A percentile compares a stretch with the other conserved stretches of the same genome.
Evolutionary conservation across 2,113 vertebrate genomes (phyloP).

Genomic region (Cyprinodon brontotheroides): DNA sequence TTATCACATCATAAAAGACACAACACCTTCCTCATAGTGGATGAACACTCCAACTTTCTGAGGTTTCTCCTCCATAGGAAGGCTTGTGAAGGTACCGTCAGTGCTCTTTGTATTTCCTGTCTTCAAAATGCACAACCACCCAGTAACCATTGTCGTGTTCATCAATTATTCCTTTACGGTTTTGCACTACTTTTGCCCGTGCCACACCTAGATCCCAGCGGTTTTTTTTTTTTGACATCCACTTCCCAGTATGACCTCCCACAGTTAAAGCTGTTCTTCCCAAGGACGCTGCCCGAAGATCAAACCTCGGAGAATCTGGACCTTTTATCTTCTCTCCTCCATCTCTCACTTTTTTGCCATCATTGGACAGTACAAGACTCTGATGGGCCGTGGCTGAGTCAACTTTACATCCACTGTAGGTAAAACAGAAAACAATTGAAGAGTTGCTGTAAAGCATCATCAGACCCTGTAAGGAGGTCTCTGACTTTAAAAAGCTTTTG

Average conservation of each 20-base stretch:
- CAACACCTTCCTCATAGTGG: slow-evolving; percentile 79
- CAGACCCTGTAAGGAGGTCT: no score
- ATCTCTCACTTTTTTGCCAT: slow-evolving; percentile 58
- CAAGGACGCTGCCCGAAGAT: slow-evolving; percentile 66
- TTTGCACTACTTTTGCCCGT: slow-evolving; percentile 22
- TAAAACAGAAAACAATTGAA: neutral
- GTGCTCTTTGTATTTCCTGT: slow-evolving; percentile 41
- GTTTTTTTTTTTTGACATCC: slow-evolving; percentile 62
- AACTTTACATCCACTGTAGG: slow-evolving; percentile 67
- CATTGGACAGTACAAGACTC: slow-evolving; percentile 51
- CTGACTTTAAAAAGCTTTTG: no score
- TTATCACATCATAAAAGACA: slow-evolving; percentile 81
- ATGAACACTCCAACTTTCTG: slow-evolving; percentile 82
- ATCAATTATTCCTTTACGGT: slow-evolving; percentile 58
- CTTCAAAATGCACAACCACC: slow-evolving; percentile 59
- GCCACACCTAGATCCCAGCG: slow-evolving; percentile 74
- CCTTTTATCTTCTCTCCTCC: neutral
- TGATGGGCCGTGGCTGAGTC: slow-evolving; percentile 57
- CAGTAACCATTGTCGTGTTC: slow-evolving; percentile 68
- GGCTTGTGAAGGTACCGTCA: slow-evolving; percentile 30
- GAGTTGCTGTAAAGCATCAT: neutral
- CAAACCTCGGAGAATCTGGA: slow-evolving; percentile 52
- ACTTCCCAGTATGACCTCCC: slow-evolving; percentile 77
- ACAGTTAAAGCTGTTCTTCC: slow-evolving; percentile 27
- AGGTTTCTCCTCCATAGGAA: slow-evolving; percentile 68